These are phyloP conservation scores for Ceratitis capitata DNA, from an alignment of 1,140 invertebrate species.

Conservation along the genomic window DNA sequence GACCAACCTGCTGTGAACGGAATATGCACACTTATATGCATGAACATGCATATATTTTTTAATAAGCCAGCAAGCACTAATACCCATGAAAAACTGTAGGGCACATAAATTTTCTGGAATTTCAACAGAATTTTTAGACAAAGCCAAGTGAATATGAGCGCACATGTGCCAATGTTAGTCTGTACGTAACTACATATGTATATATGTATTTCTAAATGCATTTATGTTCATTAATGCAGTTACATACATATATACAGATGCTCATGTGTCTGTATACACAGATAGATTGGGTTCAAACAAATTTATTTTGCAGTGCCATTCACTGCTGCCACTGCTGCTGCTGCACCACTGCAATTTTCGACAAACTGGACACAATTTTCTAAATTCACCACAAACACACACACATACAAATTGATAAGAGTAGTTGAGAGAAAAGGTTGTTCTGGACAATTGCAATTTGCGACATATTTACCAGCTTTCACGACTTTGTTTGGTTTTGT, in stretches of 20 bases:
- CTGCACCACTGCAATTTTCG: not conserved
- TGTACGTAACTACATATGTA: not conserved
- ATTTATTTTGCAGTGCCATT: not conserved
- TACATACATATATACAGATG: too few relatives aligned
- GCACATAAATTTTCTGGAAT: not conserved
- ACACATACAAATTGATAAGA: not conserved
- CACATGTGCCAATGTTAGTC: not conserved
- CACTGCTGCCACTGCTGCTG: not conserved
- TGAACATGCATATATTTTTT: not conserved
- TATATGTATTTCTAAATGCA: not conserved
- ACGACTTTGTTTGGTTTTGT: too few relatives aligned
- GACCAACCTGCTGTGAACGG: not conserved
- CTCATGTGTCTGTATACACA: not conserved
- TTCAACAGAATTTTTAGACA: not conserved
- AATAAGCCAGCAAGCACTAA: not conserved
- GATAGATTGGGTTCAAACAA: not conserved
- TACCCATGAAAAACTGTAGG: not conserved
- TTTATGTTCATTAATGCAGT: not conserved
- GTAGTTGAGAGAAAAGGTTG: not conserved
- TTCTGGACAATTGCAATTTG: not conserved
- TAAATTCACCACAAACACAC: not conserved
- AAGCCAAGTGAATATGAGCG: not conserved
- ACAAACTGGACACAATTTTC: not conserved
- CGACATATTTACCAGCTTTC: not conserved
- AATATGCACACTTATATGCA: too few relatives aligned